A percentile compares a stretch with the other conserved stretches of the same genome.
These are phyloP conservation scores for Bagarius yarrelli DNA, from an alignment of 2,113 vertebrate species.

Conservation along the genomic window DNA sequence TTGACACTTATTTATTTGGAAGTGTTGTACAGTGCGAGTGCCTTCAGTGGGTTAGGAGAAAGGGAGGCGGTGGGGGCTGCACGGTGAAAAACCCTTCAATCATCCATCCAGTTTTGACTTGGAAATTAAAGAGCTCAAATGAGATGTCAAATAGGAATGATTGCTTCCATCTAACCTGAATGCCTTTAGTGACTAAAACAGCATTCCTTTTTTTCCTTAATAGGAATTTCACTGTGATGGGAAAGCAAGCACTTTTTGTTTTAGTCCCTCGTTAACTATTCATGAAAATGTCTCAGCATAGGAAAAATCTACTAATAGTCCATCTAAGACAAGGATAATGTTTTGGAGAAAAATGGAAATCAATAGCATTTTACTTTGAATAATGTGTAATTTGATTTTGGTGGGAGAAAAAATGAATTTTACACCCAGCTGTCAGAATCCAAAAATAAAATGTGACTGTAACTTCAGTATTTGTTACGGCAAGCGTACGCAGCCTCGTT, in stretches of 20 bases:
- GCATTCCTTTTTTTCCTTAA: slow-evolving; percentile 16
- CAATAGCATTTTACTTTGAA: slow-evolving; percentile 36
- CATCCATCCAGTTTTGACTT: slow-evolving; percentile 37
- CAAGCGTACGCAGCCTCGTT: slow-evolving; percentile 18
- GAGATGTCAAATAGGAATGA: slow-evolving; percentile 53
- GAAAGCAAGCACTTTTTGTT: slow-evolving; percentile 18
- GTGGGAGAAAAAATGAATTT: neutral
- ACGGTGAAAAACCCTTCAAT: slow-evolving; percentile 31
- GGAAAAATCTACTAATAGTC: slow-evolving; percentile 9
- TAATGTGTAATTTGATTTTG: slow-evolving; percentile 13
- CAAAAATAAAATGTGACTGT: slow-evolving; percentile 36
- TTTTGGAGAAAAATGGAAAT: slow-evolving; percentile 37
- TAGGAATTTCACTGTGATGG: slow-evolving; percentile 27
- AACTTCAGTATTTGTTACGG: slow-evolving; percentile 25
- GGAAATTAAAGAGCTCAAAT: slow-evolving; percentile 47
- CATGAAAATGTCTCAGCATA: slow-evolving; percentile 33
- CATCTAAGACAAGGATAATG: slow-evolving; percentile 30
- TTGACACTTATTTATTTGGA: slow-evolving; percentile 42
- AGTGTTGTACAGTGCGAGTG: slow-evolving; percentile 9
- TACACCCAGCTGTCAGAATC: neutral
- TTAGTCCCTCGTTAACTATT: slow-evolving; percentile 34
- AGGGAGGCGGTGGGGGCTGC: neutral
- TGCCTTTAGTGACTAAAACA: slow-evolving; percentile 31
- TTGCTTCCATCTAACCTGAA: slow-evolving; percentile 49
- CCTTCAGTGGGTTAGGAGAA: slow-evolving; percentile 5